Percentiles rank a stretch among this genome's conserved stretches.
phyloP scores from a whole-genome alignment of 2,888 invertebrate genomes.

The Litoditis marina region DNA sequence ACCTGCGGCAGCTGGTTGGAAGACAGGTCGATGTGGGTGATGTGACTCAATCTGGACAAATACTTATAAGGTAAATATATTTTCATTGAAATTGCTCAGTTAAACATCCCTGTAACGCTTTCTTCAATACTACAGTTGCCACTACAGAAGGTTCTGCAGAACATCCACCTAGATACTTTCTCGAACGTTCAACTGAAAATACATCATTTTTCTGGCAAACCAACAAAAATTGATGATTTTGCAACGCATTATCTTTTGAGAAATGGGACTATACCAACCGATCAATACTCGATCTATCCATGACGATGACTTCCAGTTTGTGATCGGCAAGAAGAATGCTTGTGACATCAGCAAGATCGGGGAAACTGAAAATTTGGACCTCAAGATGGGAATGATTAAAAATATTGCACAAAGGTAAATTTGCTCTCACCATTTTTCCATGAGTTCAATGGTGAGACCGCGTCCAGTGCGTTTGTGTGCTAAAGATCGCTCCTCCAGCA shows the following conservation, averaged over 20 bases:
- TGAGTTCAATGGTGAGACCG: constrained; percentile 10
- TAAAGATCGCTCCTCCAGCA: constrained; percentile 1
- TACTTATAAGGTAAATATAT: neutral
- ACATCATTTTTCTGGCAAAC: too few species aligned
- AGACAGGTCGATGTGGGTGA: constrained; percentile 3
- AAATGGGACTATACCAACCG: neutral
- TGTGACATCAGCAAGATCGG: neutral
- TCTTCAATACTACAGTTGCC: too few species aligned
- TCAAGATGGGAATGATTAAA: neutral
- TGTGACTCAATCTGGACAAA: constrained; percentile 1
- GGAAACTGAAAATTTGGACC: neutral
- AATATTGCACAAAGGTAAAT: neutral
- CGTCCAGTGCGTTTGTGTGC: constrained; percentile 6
- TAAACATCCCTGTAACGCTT: too few species aligned
- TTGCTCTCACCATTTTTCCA: constrained; percentile 10
- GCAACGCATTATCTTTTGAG: neutral
- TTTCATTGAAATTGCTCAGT: neutral
- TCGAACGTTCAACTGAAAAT: neutral
- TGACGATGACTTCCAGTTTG: constrained; percentile 13
- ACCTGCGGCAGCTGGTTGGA: constrained; percentile 9
- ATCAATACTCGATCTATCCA: constrained; percentile 2
- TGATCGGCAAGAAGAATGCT: constrained; percentile 4
- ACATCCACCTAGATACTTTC: neutral
- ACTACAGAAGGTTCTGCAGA: neutral
- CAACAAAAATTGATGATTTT: too few species aligned